Percentiles rank a stretch among this genome's conserved stretches.
These are phyloP conservation scores for Oreohelix idahoensis DNA, from an alignment of 1,140 invertebrate species.

Conservation along the genomic window DNA sequence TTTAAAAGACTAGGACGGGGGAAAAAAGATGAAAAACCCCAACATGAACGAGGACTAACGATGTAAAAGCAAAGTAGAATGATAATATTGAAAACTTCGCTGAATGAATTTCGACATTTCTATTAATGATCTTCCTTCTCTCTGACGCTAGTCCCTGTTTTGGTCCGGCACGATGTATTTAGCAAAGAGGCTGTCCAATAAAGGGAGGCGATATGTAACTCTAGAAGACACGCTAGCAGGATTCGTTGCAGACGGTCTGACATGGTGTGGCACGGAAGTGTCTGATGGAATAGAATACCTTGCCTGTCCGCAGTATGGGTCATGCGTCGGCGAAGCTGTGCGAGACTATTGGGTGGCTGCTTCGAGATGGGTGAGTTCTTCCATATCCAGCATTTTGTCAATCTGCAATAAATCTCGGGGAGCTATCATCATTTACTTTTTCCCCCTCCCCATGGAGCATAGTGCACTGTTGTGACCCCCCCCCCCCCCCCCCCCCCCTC, in stretches of 20 bases:
- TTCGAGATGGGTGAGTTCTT: conserved; percentile 40
- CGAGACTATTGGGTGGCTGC: conserved; percentile 45
- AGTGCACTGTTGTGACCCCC: no score
- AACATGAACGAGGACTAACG: no score
- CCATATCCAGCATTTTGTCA: no score
- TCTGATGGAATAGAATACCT: conserved; percentile 44
- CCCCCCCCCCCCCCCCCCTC: no score
- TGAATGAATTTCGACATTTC: no score
- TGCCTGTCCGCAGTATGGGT: conserved; percentile 39
- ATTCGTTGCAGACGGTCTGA: conserved; percentile 45
- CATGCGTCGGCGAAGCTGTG: conserved; percentile 36
- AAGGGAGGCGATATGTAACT: conserved; percentile 45
- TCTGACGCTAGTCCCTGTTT: conserved; percentile 29
- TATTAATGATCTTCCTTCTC: background rate
- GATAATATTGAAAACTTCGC: no score
- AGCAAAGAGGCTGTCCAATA: conserved; percentile 46
- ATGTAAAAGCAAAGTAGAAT: no score
- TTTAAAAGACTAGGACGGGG: no score
- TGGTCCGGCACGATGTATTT: conserved; percentile 50
- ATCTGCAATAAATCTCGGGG: no score
- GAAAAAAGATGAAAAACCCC: no score
- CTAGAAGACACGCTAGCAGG: conserved; percentile 53
- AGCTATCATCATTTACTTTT: no score
- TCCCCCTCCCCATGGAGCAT: no score
- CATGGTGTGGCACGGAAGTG: conserved; percentile 45